A percentile compares a stretch with the other conserved stretches of the same genome.
Conservation (phyloP, 2,113 vertebrate genomes). For the Neomonachus schauinslandi region DNA sequence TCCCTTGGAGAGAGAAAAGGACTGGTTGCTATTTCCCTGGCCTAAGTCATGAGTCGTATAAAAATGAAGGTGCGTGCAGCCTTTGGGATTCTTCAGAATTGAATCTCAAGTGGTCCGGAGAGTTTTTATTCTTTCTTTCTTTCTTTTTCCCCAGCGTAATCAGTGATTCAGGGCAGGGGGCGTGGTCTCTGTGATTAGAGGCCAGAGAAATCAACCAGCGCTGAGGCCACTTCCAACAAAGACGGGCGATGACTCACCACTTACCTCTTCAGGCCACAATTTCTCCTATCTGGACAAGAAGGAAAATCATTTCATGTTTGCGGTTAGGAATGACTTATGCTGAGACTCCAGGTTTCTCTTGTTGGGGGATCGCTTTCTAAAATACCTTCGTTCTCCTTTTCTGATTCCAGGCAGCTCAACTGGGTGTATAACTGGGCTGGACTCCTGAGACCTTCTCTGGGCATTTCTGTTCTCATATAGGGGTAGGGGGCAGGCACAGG, state of each 20-base stretch:
- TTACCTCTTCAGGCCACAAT: not conserved
- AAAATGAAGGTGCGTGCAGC: not conserved
- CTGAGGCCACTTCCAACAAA: not conserved
- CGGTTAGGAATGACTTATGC: rapidly evolving
- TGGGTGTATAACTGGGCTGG: not conserved
- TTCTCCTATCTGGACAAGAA: not conserved
- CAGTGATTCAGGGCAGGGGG: not conserved
- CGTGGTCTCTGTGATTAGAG: not conserved
- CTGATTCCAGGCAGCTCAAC: not conserved
- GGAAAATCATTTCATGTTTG: not conserved
- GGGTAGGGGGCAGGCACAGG: rapidly evolving
- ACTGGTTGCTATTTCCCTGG: not conserved
- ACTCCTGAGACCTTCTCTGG: not conserved
- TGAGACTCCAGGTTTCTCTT: not conserved
- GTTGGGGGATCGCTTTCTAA: not conserved
- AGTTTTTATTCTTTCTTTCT: not conserved
- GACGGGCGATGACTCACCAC: not conserved
- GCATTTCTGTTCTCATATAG: not conserved
- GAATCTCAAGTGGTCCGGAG: not conserved
- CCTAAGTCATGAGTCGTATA: not conserved
- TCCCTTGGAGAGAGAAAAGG: not conserved
- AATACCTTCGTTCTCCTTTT: not conserved
- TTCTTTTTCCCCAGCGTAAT: not conserved
- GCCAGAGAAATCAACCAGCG: not conserved
- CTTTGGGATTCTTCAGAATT: not conserved